Evolutionary conservation across 2,888 invertebrate genomes (phyloP), one percentile per base, ranked within the genome.

Genomic region (Coenonympha arcania): DNA sequence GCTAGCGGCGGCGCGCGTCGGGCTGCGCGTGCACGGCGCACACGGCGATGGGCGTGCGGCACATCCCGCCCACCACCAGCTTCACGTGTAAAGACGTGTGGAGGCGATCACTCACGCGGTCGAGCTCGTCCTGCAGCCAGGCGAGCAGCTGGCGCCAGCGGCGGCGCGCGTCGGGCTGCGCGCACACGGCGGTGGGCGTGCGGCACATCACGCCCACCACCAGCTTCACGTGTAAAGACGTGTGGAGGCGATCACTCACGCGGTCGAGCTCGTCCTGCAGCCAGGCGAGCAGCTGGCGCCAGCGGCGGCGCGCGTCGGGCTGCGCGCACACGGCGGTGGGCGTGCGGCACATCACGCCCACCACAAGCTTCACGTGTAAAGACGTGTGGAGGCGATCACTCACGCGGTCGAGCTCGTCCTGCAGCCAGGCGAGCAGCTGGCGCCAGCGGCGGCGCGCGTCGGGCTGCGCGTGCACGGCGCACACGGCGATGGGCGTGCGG

Each of bases 91-190:
- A n/a, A n/a, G n/a, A n/a, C n/a, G n/a, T n/a, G n/a, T n/a, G n/a
- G n/a, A 22, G 22, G 11, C 3, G 37, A 37, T 24, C n/a, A 48
- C 50, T 71, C 63, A 90, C 90, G 76, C 92, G 89, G 60, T 98
- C 96, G 57, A 98, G 88, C 79, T 98, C 98, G 73, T 97, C 96
- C 74, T 96, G 95, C 63, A 98, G 89, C 98, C 98, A 98, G 63
- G 94, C 93, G 2, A 97, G 94, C 50, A 97, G 95, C 68, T 91
- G 89, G 22, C 91, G 88, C 96, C 96, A 98, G 71, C 95, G 94
- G 45, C 93, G 90, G 61, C 93, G 91, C 63, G 97, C 88, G 64
- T 95, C 94, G 2, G 89, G 87, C 73, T 92, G 92, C 54, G 96
- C 91, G 68, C 92, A 90, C 66, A 92, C 89, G 18, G 95, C 95